Evolutionary conservation across 2,797 vertebrate genomes (phyloP), one percentile per base, ranked within the genome.

Genomic region (Sphenopsis melanotis): DNA sequence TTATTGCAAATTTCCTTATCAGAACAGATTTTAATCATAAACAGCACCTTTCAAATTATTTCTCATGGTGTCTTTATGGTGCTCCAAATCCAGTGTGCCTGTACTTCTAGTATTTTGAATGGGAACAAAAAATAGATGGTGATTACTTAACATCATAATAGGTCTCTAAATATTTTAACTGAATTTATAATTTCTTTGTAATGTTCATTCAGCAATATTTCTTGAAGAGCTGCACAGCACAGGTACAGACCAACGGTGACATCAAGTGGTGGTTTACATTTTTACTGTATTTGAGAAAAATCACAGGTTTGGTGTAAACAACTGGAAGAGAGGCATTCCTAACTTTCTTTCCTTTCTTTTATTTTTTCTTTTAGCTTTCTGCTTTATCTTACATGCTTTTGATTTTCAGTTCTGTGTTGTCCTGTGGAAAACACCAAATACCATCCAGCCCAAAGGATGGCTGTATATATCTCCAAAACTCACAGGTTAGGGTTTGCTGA

Each of bases 241-340:
- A 66, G 60, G 12, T 69, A 23, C 75, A 94, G 94, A 50, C 76
- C 91, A 76, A 95, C 76, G 94, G 94, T 92, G 96, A 95, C 98
- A 97, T 93, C 98, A 95, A 96, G 97, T 97, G 98, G 97, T 75
- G 57, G n/a, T 26, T 76, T 50, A 29, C 17, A 83, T 86, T 91
- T 94, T 42, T 30, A 19, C 42, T 36, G 21, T 53, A 37, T 83
- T 74, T 66, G 34, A 50, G n/a, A 75, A n/a, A 22, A 91, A 77
- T 22, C 34, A 27, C 26, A 20, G 22, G 12, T 20, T 50, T 12
- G 37, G 17, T 7, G 4, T 63, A 68, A 56, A 36, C 26, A 80
- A 42, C 9, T 12, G 17, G 4, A 18, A 77, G 20, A 61, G 5
- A 1, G 5, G 1, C 9, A 70, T 39, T 59, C 14, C 11, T 55